A percentile compares a stretch with the other conserved stretches of the same genome.
Evolutionary conservation across 1,140 invertebrate species (phyloP).

Genomic region (Caenorhabditis latens): DNA sequence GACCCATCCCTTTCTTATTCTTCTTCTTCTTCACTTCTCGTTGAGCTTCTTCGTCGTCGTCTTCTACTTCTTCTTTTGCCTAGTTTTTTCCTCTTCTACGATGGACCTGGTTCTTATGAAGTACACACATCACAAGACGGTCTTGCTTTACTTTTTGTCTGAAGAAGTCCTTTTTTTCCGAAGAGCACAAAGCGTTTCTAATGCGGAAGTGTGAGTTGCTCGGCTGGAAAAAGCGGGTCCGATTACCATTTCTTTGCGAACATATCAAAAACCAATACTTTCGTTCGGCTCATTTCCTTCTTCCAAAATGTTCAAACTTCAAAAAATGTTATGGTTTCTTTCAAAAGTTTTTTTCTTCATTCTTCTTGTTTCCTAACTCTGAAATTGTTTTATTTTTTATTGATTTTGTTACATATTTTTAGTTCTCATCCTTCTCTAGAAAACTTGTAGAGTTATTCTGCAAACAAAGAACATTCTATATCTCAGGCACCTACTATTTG

Average conservation of each 20-base stretch:
- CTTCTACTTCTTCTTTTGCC: background rate
- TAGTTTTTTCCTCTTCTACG: background rate
- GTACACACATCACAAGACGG: slow-evolving; percentile 13
- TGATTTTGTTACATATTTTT: too few species aligned
- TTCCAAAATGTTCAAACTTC: slow-evolving; percentile 21
- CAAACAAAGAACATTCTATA: slow-evolving; percentile 34
- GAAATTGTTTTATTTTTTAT: background rate
- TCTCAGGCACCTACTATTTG: background rate
- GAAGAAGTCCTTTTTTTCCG: background rate
- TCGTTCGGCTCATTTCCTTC: slow-evolving; percentile 18
- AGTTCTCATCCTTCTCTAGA: too few species aligned
- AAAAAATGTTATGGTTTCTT: background rate
- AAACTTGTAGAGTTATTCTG: background rate
- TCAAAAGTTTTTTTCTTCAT: too few species aligned
- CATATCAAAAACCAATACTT: slow-evolving; percentile 17
- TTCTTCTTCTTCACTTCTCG: background rate
- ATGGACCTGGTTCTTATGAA: slow-evolving; percentile 38
- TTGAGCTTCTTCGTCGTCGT: slow-evolving; percentile 16
- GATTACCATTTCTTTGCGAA: slow-evolving; percentile 4
- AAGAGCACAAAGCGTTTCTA: background rate
- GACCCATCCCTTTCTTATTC: slow-evolving; percentile 21
- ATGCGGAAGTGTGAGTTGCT: slow-evolving; percentile 43
- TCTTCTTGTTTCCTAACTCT: background rate
- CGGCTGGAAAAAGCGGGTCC: slow-evolving; percentile 39
- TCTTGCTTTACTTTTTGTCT: slow-evolving; percentile 19